phyloP scores from a whole-genome alignment of 2,888 invertebrate genomes.

The Margaritifera margaritifera region DNA sequence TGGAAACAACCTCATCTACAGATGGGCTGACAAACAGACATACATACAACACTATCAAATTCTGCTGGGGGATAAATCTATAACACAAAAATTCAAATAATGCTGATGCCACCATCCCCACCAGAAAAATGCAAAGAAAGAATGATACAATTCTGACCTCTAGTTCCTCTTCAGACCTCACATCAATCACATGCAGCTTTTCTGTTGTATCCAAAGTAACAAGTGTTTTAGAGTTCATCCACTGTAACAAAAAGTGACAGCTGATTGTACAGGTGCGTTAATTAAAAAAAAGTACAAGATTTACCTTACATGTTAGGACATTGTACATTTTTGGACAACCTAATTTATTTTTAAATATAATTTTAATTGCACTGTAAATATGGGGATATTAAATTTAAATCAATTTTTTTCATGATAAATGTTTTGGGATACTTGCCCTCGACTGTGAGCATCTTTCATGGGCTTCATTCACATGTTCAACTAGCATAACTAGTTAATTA shows the following conservation, averaged over 20 bases:
- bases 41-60: too few species aligned
- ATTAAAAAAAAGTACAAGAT: background rate
- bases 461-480: too few species aligned
- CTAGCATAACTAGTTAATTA: too few species aligned
- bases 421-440: too few species aligned
- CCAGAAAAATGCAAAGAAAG: background rate
- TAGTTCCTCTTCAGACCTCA: slow-evolving; percentile 88
- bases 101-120: background rate
- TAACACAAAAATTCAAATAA: too few species aligned
- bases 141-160: slow-evolving; percentile 75
- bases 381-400: background rate
- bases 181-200: slow-evolving; percentile 90
- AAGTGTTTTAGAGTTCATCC: slow-evolving; percentile 88
- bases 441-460: too few species aligned
- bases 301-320: background rate
- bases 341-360: background rate
- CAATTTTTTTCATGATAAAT: too few species aligned
- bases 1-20: too few species aligned
- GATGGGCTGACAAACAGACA: too few species aligned
- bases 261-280: background rate
- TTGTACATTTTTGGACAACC: background rate
- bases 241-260: slow-evolving; percentile 76
- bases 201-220: slow-evolving; percentile 90
- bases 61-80: too few species aligned
- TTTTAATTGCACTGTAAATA: background rate